These are phyloP conservation scores for Phoxinus dragarum DNA, from an alignment of 2,797 vertebrate genomes.

Conservation along the genomic window DNA sequence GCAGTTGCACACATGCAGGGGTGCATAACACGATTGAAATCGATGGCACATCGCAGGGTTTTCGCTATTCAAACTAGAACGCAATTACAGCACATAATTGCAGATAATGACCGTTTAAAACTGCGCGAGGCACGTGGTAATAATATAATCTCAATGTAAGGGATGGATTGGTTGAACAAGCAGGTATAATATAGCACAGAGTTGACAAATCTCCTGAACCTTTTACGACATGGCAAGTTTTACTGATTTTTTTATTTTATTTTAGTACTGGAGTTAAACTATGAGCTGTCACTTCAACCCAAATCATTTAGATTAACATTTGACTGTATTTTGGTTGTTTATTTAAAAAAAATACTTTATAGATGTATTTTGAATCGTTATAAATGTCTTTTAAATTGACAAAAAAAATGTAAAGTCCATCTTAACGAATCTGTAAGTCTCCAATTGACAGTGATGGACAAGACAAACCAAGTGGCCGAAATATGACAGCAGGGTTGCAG, in stretches of 20 bases:
- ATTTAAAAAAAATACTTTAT: neutral
- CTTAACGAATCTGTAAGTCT: conserved; percentile 3
- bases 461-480: conserved; percentile 42
- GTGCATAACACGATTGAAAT: conserved; percentile 58
- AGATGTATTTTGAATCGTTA: neutral
- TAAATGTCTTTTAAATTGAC: neutral
- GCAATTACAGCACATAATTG: conserved; percentile 63
- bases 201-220: neutral
- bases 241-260: no score
- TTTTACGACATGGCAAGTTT: neutral
- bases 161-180: conserved; percentile 42
- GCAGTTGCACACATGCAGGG: conserved; percentile 30
- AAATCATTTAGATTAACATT: neutral
- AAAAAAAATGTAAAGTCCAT: neutral
- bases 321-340: neutral
- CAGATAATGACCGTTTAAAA: conserved; percentile 60
- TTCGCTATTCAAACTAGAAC: conserved; percentile 63
- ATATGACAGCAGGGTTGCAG: conserved; percentile 44
- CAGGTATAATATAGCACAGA: conserved; percentile 30
- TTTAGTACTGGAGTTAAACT: neutral
- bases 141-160: conserved; percentile 59
- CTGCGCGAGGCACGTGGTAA: conserved; percentile 53
- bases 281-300: neutral
- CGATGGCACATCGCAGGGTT: conserved; percentile 51
- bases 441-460: conserved; percentile 28